phyloP scores from a whole-genome alignment of 2,797 vertebrate species.

The Salarias fasciatus region DNA sequence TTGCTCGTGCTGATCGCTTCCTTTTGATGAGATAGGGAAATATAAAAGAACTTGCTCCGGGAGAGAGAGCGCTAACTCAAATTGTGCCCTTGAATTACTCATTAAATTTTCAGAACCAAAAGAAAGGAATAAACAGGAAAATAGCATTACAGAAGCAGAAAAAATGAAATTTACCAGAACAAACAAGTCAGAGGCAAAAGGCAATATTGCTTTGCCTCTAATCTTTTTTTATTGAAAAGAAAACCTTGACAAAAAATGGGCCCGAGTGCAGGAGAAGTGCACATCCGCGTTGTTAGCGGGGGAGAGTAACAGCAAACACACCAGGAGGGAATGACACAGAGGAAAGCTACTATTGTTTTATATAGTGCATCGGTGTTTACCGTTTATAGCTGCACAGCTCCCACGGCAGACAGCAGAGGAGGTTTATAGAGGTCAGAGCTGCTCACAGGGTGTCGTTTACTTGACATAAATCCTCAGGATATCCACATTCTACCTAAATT shows the following conservation, averaged over 20 bases:
- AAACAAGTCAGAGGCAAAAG: not conserved
- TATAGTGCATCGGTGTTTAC: constrained; percentile 2
- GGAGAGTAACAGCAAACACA: constrained; percentile 9
- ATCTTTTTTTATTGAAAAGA: not conserved
- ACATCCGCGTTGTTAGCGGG: not conserved
- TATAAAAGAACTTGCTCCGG: too few relatives aligned
- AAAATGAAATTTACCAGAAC: not conserved
- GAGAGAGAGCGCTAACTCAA: too few relatives aligned
- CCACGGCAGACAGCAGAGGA: not conserved
- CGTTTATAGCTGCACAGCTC: constrained; percentile 14
- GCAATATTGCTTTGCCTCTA: not conserved
- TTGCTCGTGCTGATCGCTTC: too few relatives aligned
- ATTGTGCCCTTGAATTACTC: constrained; percentile 15
- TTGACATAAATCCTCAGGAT: constrained; percentile 9
- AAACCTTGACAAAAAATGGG: too few relatives aligned
- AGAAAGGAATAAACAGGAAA: not conserved
- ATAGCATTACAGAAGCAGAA: not conserved
- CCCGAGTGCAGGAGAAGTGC: not conserved
- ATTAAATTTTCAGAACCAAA: constrained; percentile 4
- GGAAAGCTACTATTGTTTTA: not conserved
- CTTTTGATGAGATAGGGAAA: not conserved
- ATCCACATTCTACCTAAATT: not conserved
- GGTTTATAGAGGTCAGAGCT: not conserved
- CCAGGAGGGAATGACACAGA: not conserved
- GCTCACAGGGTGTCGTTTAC: constrained; percentile 4